Base-by-base conservation (phyloP, 1,140 invertebrate genomes). In the Eueides isabella region DNA sequence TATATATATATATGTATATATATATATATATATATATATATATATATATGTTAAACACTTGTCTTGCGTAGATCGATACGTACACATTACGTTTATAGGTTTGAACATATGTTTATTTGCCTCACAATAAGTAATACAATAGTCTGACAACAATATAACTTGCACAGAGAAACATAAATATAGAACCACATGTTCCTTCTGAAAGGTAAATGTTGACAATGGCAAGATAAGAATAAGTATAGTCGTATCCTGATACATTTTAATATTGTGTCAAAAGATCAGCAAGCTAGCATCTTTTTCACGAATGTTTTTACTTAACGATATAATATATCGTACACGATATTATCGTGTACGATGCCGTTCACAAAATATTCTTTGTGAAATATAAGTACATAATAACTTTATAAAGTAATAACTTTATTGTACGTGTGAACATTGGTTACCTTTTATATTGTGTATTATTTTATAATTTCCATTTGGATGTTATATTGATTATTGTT, bases 161-260 rank as follows among this genome's bases (percentile, higher is more conserved):
- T 29, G 61, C 61, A 71, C 55, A 71, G 64, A 64, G 61, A 63
- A 71, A 64, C 26, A 64, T 64, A 64, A 64, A 63, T 35, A 71
- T 71, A n/a, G 69, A 29, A 64, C 55, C 19, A 35, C 33, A 30
- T 41, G 33, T 28, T 44, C 33, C 31, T 23, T 64, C 23, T 64
- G 33, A 29, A 71, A 64, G 69, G 33, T 63, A 65, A 61, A 71
- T 29, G 61, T 28, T 28, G 29, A 16, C 29, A 33, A 19, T 19
- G 23, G 31, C 14, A 26, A 41, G 69, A 71, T 44, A 64, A 48
- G 61, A 23, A 55, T 26, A 11, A 26, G 48, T 26, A 55, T 26
- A 55, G 7, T 26, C 26, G 11, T 26, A 55, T 55, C 9, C 19
- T 26, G 23, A 11, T 26, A 7, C 6, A 44, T 44, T 44, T 44